Conservation (phyloP, 1,140 invertebrate species). For the Oncopeltus fasciatus region DNA sequence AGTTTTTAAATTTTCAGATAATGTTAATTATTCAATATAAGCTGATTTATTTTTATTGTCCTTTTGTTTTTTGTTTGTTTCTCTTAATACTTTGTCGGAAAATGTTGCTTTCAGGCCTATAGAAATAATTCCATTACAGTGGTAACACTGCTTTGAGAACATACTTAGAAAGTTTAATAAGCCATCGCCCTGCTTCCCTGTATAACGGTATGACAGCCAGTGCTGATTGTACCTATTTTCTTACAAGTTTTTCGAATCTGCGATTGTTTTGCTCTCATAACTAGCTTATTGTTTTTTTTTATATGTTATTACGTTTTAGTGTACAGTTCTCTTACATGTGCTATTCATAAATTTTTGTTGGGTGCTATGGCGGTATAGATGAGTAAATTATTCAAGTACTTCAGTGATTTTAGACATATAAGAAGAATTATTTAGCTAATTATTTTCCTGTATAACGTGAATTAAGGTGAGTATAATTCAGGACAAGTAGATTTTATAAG, state of each 20-base stretch:
- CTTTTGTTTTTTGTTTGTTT: no score
- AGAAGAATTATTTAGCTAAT: background rate
- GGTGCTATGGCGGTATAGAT: constrained; percentile 2
- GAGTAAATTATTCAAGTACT: background rate
- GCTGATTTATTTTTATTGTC: no score
- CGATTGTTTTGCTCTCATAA: no score
- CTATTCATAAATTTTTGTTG: background rate
- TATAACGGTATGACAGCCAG: constrained; percentile 11
- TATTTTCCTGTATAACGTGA: background rate
- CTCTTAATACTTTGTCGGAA: no score
- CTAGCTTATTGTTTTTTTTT: no score
- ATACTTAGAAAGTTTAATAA: constrained; percentile 11
- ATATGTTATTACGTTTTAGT: background rate
- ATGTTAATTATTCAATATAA: no score
- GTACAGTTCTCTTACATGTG: background rate
- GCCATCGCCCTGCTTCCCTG: constrained; percentile 9
- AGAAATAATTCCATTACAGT: no score
- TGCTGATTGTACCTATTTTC: background rate
- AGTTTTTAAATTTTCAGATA: no score
- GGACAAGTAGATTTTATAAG: background rate
- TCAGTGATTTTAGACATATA: background rate
- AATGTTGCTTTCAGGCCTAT: no score
- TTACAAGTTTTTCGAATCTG: background rate
- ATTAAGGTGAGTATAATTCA: background rate
- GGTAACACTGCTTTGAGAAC: constrained; percentile 1